Conservation (phyloP, 2,888 invertebrate genomes). For the Isoperla grammatica region DNA sequence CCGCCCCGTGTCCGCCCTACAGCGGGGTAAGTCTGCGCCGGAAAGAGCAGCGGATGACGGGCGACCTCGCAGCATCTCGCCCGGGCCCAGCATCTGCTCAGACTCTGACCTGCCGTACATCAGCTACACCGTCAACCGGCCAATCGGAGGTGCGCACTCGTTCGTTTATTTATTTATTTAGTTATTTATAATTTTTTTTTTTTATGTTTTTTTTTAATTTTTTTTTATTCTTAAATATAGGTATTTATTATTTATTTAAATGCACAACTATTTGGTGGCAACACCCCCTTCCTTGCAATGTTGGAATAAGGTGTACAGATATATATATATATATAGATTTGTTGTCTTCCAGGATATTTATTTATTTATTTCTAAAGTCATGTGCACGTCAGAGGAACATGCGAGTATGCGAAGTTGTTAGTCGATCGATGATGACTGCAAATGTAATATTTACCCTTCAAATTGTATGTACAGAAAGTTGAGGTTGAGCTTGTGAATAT, state of each 20-base stretch:
- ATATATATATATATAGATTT: too few species aligned
- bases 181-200: not conserved
- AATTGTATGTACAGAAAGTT: too few species aligned
- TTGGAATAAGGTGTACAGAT: too few species aligned
- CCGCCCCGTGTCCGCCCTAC: constrained; percentile 19
- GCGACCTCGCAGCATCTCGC: constrained; percentile 70
- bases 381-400: too few species aligned
- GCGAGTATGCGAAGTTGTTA: too few species aligned
- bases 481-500: too few species aligned
- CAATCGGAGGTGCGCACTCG: constrained; percentile 64
- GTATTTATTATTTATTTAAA: constrained; percentile 1
- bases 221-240: constrained; percentile 18
- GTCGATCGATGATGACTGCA: too few species aligned
- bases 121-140: constrained; percentile 80
- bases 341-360: too few species aligned
- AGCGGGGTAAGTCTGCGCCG: constrained; percentile 37
- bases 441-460: too few species aligned
- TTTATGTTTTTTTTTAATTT: constrained; percentile 17
- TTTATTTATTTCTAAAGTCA: too few species aligned
- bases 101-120: constrained; percentile 87
- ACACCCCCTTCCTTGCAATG: too few species aligned
- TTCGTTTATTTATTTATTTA: constrained; percentile 17
- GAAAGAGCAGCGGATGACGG: constrained; percentile 42
- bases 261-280: not conserved
- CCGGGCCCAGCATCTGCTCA: constrained; percentile 82